Conservation (phyloP, 2,888 invertebrate genomes). For the Ophraella communa region DNA sequence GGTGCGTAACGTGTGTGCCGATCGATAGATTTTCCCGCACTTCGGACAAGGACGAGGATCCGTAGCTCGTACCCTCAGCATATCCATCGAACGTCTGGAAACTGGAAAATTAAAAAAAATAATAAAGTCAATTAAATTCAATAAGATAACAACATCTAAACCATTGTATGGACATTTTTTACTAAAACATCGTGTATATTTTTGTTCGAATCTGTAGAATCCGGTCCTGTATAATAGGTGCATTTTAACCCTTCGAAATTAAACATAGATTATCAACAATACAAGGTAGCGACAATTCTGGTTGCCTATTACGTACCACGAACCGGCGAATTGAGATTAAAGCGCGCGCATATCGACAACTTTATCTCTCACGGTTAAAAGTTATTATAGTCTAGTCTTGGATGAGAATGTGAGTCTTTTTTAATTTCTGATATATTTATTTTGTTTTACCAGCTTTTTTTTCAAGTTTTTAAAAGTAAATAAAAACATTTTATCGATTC, state of each 20-base stretch:
- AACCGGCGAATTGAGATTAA: constrained; percentile 1
- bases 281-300: constrained; percentile 22
- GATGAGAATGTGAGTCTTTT: no score
- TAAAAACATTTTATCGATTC: no score
- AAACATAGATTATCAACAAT: constrained; percentile 20
- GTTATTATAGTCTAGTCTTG: no score
- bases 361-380: no score
- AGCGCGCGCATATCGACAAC: constrained; percentile 20
- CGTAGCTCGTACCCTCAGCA: constrained; percentile 86
- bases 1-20: constrained; percentile 88
- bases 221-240: constrained; percentile 2
- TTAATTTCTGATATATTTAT: no score
- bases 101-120: constrained; percentile 59
- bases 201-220: no score
- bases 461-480: no score
- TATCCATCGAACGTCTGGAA: constrained; percentile 81
- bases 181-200: no score
- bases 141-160: no score
- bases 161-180: no score
- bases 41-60: constrained; percentile 92
- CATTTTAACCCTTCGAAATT: not conserved
- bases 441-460: no score
- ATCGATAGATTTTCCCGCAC: constrained; percentile 91
- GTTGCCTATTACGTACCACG: constrained; percentile 31
- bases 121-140: no score